Base-by-base conservation (phyloP, 1,140 invertebrate species). In the Drosophila ercepeae region DNA sequence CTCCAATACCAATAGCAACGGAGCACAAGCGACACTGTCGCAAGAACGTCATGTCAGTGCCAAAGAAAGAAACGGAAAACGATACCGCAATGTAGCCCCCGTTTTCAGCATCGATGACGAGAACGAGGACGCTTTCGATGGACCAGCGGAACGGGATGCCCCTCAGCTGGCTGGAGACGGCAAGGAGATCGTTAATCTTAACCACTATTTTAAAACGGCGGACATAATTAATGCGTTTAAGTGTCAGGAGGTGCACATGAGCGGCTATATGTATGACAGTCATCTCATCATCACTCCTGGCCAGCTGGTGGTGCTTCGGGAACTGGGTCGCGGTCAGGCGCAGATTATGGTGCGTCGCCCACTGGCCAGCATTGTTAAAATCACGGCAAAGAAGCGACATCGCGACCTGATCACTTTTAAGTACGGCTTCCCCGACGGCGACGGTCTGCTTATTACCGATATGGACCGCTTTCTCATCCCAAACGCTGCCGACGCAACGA, bases 61-160 rank as follows among this genome's bases (percentile, higher is more conserved):
- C 73, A 91, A 91, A 32, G 97, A 98, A 81, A 94, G 95, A 77
- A 94, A 95, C 68, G 96, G 96, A n/a, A 97, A 96, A 93, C 94
- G 96, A 41, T 98, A 98, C 91, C 94, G 97, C 82, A 97, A 97
- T 91, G 95, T 97, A 58, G 96, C 96, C 0, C 97, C 97, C 21
- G 96, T 99, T 0, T 99, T 99, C 90, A 97, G 97, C 90, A 98
- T 99, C 81, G 97, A 97, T 81, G 97, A 98, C 90, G 97, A 98
- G 83, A 95, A 97, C 76, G 97, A 97, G 90, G 93, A 94, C 57
- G 91, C 91, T 19, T 91, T 91, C 1, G 79, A 89, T 9, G 29
- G 25, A 3, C 45, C 41, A 0, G 77, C 51, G 0, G 81, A 70
- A 8, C 57, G 25, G 5, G 73, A 88, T 73, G 59, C 71, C 4